Evolutionary conservation across 2,888 invertebrate species (phyloP).

Genomic region (Gibbula magus): DNA sequence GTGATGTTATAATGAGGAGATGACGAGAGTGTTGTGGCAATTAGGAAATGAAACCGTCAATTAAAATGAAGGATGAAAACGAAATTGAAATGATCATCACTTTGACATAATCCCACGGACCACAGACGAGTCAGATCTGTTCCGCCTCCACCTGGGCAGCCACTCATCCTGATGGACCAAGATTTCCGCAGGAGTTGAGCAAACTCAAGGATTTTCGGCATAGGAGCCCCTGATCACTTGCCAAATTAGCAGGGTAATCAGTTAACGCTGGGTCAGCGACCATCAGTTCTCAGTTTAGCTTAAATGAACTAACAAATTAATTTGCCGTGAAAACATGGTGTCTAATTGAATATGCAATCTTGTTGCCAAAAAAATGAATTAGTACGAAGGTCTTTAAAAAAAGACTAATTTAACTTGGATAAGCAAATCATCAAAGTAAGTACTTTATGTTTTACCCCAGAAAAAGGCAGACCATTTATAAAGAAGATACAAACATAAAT

Average conservation of each 20-base stretch:
- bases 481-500: no score
- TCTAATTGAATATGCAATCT: background rate
- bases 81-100: constrained; percentile 1
- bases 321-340: background rate
- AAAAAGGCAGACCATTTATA: no score
- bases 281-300: background rate
- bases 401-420: no score
- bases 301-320: constrained; percentile 10
- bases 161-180: background rate
- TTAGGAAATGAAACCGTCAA: constrained; percentile 7
- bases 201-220: background rate
- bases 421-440: no score
- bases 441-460: no score
- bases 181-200: background rate
- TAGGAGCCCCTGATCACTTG: background rate
- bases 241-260: background rate
- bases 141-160: background rate
- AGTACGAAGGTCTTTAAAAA: no score
- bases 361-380: no score
- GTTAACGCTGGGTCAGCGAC: background rate
- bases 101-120: background rate
- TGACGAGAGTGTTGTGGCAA: background rate
- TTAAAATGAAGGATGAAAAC: constrained; percentile 1
- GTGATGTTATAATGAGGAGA: background rate
- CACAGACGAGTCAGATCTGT: background rate